Evolutionary conservation across 2,797 vertebrate genomes (phyloP).

Genomic region (Trematomus bernacchii): DNA sequence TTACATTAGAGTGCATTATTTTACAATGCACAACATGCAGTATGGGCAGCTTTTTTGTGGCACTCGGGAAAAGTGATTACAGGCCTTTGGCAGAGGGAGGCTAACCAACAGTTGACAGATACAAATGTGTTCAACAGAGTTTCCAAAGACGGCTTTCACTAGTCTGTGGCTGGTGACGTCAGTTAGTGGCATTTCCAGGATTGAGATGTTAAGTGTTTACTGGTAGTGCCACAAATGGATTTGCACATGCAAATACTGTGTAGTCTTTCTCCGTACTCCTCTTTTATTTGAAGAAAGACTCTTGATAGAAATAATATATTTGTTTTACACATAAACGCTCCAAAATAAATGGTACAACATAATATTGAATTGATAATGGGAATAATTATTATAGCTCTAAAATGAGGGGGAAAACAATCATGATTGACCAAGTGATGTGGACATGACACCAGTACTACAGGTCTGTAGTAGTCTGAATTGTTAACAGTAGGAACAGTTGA

Average conservation of each 20-base stretch:
- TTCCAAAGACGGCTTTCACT: constrained; percentile 53
- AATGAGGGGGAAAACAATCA: not conserved
- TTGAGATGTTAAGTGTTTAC: constrained; percentile 53
- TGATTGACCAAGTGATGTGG: not conserved
- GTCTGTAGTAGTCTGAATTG: no score
- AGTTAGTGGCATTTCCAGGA: constrained; percentile 52
- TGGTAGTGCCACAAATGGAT: constrained; percentile 33
- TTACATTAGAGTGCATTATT: constrained; percentile 54
- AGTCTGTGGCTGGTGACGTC: constrained; percentile 47
- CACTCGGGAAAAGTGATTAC: constrained; percentile 63
- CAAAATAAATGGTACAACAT: not conserved
- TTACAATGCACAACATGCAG: constrained; percentile 59
- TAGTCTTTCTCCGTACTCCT: not conserved
- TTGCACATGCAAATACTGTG: constrained; percentile 16
- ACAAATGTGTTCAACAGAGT: constrained; percentile 62
- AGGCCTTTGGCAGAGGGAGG: constrained; percentile 62
- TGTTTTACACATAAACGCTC: not conserved
- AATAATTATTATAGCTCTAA: not conserved
- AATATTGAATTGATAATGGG: not conserved
- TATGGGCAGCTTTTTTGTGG: constrained; percentile 60
- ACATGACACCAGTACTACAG: not conserved
- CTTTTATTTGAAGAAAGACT: not conserved
- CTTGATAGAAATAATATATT: not conserved
- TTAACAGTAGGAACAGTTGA: not conserved
- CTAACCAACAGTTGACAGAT: constrained; percentile 68